Percentiles rank a stretch among this genome's conserved stretches.
Evolutionary conservation across 64 coral and sea anemone species (phyloP).

Genomic region (Porites lutea): DNA sequence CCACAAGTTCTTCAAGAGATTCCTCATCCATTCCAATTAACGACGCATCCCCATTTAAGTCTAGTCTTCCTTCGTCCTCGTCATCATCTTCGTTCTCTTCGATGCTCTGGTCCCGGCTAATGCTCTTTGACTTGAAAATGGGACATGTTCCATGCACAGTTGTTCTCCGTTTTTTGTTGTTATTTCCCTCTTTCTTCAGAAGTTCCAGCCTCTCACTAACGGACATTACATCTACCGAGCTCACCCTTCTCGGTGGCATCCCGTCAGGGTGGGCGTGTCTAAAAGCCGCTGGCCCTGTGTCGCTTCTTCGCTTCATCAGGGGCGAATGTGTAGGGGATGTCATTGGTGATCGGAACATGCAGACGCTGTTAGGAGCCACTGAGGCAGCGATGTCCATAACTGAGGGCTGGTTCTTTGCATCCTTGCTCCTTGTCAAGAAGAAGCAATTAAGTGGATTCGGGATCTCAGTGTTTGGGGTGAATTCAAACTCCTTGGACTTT

Average conservation of each 20-base stretch:
- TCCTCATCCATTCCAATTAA: slow-evolving; percentile 77
- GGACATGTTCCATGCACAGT: slow-evolving; percentile 41
- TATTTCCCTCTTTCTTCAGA: not conserved
- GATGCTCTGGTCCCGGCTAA: slow-evolving; percentile 32
- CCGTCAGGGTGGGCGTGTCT: slow-evolving; percentile 4
- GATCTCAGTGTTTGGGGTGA: slow-evolving; percentile 57
- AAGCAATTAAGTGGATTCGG: slow-evolving; percentile 74
- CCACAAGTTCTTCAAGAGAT: slow-evolving; percentile 56
- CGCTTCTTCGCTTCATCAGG: slow-evolving; percentile 40
- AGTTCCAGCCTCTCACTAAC: slow-evolving; percentile 11
- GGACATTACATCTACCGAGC: slow-evolving; percentile 33
- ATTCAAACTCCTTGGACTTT: slow-evolving; percentile 51
- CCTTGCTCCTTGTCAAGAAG: slow-evolving; percentile 68
- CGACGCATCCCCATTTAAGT: slow-evolving; percentile 59
- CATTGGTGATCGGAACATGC: slow-evolving; percentile 78
- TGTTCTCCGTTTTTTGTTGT: slow-evolving; percentile 47
- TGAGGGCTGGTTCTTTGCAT: slow-evolving; percentile 30
- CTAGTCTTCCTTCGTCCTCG: not conserved
- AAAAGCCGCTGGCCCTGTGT: slow-evolving; percentile 46
- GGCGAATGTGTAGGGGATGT: slow-evolving; percentile 63
- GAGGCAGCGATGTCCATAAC: slow-evolving; percentile 74
- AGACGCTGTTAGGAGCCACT: slow-evolving; percentile 71
- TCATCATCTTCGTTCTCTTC: slow-evolving; percentile 24
- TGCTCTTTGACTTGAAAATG: not conserved
- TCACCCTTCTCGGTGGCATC: slow-evolving; percentile 18